These are phyloP conservation scores for Drosophila paramelanica DNA, from an alignment of 2,888 invertebrate genomes.

Conservation along the genomic window DNA sequence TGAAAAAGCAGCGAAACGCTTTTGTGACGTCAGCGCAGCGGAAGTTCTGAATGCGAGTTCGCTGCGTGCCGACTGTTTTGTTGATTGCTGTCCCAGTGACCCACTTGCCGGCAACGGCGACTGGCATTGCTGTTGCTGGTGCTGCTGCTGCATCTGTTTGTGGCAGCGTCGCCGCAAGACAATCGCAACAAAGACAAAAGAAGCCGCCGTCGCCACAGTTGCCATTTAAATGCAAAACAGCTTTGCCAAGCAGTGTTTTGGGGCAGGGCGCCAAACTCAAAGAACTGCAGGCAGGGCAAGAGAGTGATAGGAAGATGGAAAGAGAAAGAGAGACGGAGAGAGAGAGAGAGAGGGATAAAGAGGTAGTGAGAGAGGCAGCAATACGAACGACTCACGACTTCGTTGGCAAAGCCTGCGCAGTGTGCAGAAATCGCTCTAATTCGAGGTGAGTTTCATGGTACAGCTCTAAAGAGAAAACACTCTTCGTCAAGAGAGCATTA, in stretches of 20 bases:
- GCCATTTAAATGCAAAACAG: conserved; percentile 73
- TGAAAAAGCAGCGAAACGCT: background rate
- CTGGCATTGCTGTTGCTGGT: background rate
- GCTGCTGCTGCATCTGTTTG: conserved; percentile 33
- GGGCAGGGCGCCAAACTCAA: conserved; percentile 50
- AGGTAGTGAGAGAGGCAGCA: background rate
- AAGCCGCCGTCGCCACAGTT: conserved; percentile 62
- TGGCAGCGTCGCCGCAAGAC: conserved; percentile 59
- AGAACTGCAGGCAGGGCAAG: conserved; percentile 19
- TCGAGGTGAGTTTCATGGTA: conserved; percentile 44
- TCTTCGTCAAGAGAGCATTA: conserved; percentile 10
- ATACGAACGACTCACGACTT: conserved; percentile 9
- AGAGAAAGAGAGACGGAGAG: background rate
- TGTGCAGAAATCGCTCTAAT: conserved; percentile 28
- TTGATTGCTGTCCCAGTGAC: conserved; percentile 73
- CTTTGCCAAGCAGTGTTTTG: conserved; percentile 45
- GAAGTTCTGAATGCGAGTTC: conserved; percentile 44
- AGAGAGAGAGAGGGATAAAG: background rate
- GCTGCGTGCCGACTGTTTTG: conserved; percentile 54
- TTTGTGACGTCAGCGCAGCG: conserved; percentile 60
- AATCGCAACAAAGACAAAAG: conserved; percentile 61
- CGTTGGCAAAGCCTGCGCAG: conserved; percentile 41
- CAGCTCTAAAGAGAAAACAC: conserved; percentile 13
- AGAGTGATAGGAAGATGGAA: no score
- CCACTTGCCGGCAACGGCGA: conserved; percentile 55